Evolutionary conservation across 2,797 vertebrate genomes (phyloP).

Genomic region (Acanthornis magna): DNA sequence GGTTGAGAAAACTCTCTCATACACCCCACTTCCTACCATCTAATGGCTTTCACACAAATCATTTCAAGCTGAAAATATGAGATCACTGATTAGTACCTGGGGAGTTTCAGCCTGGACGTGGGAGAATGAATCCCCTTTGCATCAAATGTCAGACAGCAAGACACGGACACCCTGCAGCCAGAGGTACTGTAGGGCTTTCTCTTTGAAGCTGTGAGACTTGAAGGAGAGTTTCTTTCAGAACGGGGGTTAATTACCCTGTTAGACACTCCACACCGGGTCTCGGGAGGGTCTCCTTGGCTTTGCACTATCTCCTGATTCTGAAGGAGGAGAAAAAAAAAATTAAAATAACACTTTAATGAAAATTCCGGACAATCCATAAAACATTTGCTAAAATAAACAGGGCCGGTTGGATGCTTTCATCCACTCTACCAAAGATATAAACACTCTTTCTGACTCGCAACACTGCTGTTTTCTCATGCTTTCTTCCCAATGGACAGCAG

Average conservation of each 20-base stretch:
- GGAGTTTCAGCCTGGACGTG: conserved; percentile 42
- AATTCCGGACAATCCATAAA: background rate
- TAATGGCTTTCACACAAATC: conserved; percentile 7
- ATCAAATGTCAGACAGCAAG: conserved; percentile 47
- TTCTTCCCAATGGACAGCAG: background rate
- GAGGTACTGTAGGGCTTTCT: background rate
- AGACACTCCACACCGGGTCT: background rate
- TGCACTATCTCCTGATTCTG: background rate
- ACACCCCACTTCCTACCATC: background rate
- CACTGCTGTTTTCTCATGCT: background rate
- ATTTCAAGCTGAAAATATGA: conserved; percentile 35
- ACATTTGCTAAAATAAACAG: conserved; percentile 7
- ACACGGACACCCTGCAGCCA: conserved; percentile 38
- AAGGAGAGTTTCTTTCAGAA: conserved; percentile 37
- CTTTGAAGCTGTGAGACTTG: conserved; percentile 55
- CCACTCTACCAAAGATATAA: background rate
- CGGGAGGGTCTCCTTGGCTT: background rate
- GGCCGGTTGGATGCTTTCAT: background rate
- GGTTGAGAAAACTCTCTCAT: background rate
- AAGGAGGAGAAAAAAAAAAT: background rate
- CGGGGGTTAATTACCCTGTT: conserved; percentile 22
- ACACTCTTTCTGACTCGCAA: background rate
- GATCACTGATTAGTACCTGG: conserved; percentile 21
- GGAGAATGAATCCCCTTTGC: conserved; percentile 37
- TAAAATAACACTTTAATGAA: conserved; percentile 9